Evolutionary conservation across 2,888 invertebrate genomes (phyloP), one percentile per base, ranked within the genome.

Genomic region (Dione vanillae): DNA sequence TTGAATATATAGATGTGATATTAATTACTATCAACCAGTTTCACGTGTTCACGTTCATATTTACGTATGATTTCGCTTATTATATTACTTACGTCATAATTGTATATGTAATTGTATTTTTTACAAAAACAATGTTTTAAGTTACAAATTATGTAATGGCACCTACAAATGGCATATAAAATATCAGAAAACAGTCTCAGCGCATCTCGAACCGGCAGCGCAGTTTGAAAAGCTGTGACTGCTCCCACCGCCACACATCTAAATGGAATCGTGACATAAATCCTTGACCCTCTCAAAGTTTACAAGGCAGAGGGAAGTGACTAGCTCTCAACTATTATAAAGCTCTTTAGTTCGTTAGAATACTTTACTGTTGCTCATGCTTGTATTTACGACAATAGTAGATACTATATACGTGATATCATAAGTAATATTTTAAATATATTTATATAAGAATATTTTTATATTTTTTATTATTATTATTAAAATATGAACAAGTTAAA

Each of bases 201-300:
- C 41, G 10, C n/a, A 0, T 59, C 20, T 20, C 14, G 16, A 12
- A 37, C 11, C 16, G 52, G 43, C 65, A 41, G 52, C 41, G 10
- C 20, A 10, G 35, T 54, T 45, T 20, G 56, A 54, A 64, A 61
- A 61, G 37, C 45, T 37, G 16, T 27, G 43, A 62, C 52, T 45
- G 54, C 54, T 16, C 20, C 47, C 45, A 54, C 68, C 12, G 12
- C 64, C 54, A 58, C 68, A 58, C 37, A 68, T 68, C 69, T 74
- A 72, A 76, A 76, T 75, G 75, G 76, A 75, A 72, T 76, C 75
- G 73, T 73, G 76, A 74, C 77, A 75, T 61, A 74, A 77, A 76
- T 78, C 80, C 79, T 80, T 80, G 80, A 80, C 79, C 79, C 77
- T 77, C 75, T 74, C 74, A 76, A 73, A 75, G 74, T 76, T 74